These are phyloP conservation scores for Zapus hudsonius DNA, from an alignment of 2,113 vertebrate genomes.

Conservation along the genomic window DNA sequence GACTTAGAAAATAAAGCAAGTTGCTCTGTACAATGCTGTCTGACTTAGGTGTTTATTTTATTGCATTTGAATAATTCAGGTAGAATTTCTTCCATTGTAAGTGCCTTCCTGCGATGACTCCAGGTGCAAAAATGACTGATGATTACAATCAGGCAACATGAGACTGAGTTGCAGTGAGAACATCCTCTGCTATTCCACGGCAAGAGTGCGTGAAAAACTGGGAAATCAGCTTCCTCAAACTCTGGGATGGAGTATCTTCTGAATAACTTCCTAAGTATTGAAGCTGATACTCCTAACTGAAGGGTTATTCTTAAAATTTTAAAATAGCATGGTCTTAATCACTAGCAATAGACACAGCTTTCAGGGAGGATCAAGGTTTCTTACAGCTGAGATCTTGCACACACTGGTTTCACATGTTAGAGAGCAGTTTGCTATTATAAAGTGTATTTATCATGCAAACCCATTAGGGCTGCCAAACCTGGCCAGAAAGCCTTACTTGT, in stretches of 20 bases:
- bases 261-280: too few relatives aligned
- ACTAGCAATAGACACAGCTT: background rate
- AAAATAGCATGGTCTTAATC: background rate
- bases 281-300: too few relatives aligned
- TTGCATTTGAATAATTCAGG: constrained; percentile 15
- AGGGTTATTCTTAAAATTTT: too few relatives aligned
- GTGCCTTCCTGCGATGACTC: background rate
- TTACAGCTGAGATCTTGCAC: background rate
- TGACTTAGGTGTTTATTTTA: background rate
- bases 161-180: too few relatives aligned
- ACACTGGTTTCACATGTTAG: background rate
- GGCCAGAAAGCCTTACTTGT: background rate
- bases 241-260: too few relatives aligned
- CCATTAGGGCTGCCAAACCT: background rate
- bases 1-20: background rate
- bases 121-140: background rate
- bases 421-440: background rate
- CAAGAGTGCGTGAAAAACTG: background rate
- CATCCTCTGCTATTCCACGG: background rate
- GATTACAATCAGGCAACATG: background rate
- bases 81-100: background rate
- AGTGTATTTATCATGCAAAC: background rate
- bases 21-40: background rate
- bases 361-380: background rate
- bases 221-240: too few relatives aligned